These are phyloP conservation scores for Bufotes viridis DNA, from an alignment of 2,797 vertebrate genomes.

Conservation along the genomic window DNA sequence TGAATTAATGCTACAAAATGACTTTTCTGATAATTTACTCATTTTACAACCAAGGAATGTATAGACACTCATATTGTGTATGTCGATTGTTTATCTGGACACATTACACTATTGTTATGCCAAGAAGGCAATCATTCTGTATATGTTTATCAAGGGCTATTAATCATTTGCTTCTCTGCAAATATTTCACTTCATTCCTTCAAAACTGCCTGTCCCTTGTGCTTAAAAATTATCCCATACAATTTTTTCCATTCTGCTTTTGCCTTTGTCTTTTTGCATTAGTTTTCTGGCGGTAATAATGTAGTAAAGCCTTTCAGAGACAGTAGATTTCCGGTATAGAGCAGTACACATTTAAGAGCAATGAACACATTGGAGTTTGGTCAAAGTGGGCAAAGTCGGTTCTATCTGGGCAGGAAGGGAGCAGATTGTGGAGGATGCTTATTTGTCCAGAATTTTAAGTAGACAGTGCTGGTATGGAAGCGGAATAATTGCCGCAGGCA, in stretches of 20 bases:
- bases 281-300: neutral
- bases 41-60: neutral
- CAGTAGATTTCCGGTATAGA: neutral
- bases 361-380: neutral
- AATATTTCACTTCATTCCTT: neutral
- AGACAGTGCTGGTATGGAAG: neutral
- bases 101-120: neutral
- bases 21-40: neutral
- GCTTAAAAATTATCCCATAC: too few relatives aligned
- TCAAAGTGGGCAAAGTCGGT: neutral
- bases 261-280: neutral
- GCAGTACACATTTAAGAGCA: neutral
- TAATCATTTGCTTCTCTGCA: slow-evolving; percentile 7
- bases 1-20: neutral
- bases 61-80: neutral
- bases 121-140: slow-evolving; percentile 1
- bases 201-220: neutral
- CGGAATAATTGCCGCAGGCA: neutral
- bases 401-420: neutral
- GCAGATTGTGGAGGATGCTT: neutral
- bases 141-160: neutral
- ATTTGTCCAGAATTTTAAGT: neutral
- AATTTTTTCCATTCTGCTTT: neutral
- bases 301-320: neutral
- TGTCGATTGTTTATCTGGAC: slow-evolving; percentile 26